phyloP scores from a whole-genome alignment of 1,140 invertebrate species.

The Dinoponera quadriceps region DNA sequence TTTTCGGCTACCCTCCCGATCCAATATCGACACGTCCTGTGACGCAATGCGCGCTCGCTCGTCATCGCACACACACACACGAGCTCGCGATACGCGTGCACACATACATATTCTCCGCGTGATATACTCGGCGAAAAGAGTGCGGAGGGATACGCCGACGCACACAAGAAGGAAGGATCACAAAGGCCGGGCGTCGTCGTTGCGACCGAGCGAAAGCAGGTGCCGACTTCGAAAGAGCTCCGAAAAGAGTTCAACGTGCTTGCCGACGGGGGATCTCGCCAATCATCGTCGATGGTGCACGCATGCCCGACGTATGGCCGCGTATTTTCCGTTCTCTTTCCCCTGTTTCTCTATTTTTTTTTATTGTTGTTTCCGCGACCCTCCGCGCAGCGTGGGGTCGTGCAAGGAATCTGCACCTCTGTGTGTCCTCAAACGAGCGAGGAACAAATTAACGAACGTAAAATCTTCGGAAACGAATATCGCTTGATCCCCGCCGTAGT shows the following conservation, averaged over 20 bases:
- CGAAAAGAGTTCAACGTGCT: conserved; percentile 77
- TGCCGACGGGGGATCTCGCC: conserved; percentile 77
- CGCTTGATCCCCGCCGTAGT: too few relatives aligned
- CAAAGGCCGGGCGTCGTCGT: conserved; percentile 63
- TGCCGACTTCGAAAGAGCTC: conserved; percentile 76
- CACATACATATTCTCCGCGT: not conserved
- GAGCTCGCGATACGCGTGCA: not conserved
- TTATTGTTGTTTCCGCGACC: conserved; percentile 62
- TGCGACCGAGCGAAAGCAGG: conserved; percentile 72
- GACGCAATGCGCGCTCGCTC: conserved; percentile 66
- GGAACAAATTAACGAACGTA: not conserved
- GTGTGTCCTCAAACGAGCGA: not conserved
- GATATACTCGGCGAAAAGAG: conserved; percentile 57
- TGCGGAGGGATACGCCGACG: conserved; percentile 46
- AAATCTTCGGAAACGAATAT: not conserved
- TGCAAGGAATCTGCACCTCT: not conserved
- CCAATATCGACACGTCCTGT: conserved; percentile 72
- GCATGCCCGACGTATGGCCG: conserved; percentile 27
- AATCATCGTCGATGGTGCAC: conserved; percentile 68
- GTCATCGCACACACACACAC: conserved; percentile 31
- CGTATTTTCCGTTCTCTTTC: conserved; percentile 26
- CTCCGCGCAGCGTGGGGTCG: conserved; percentile 24
- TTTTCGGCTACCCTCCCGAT: conserved; percentile 62
- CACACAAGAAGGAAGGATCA: conserved; percentile 63
- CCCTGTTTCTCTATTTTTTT: conserved; percentile 23